phyloP scores from a whole-genome alignment of 1,140 invertebrate species.

The Phthorimaea operculella region DNA sequence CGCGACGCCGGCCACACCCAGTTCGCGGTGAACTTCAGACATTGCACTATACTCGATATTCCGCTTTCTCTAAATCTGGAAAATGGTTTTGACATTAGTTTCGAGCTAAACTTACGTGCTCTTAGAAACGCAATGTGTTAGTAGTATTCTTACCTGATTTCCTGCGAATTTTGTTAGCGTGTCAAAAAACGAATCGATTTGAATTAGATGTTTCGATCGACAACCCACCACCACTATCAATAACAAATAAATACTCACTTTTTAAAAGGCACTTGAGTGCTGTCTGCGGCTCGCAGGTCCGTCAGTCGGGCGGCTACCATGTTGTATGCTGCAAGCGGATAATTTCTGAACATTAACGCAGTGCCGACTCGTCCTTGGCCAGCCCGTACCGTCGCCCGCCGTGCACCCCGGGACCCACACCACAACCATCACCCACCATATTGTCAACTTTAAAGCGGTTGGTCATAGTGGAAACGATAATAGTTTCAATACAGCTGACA shows the following conservation, averaged over 20 bases:
- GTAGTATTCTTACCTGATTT: slow-evolving; percentile 51
- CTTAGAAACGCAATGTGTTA: too few species aligned
- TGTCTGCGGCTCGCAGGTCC: slow-evolving; percentile 84
- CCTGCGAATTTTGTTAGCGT: slow-evolving; percentile 22
- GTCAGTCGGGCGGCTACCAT: slow-evolving; percentile 96
- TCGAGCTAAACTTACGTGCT: too few species aligned
- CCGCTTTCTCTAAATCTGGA: slow-evolving; percentile 89
- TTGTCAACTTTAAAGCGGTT: slow-evolving; percentile 42
- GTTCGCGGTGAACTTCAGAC: slow-evolving; percentile 72
- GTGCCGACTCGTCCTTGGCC: slow-evolving; percentile 40
- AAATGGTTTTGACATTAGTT: neutral
- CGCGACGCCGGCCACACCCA: slow-evolving; percentile 77
- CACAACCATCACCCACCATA: slow-evolving; percentile 42
- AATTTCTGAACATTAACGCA: slow-evolving; percentile 73
- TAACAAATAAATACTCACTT: slow-evolving; percentile 78
- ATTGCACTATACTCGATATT: slow-evolving; percentile 89
- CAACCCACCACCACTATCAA: neutral
- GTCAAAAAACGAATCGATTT: neutral
- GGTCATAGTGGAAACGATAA: too few species aligned
- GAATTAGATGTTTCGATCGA: neutral
- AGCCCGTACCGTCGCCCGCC: slow-evolving; percentile 39
- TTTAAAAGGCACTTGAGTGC: slow-evolving; percentile 97
- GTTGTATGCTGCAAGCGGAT: slow-evolving; percentile 91
- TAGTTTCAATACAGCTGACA: too few species aligned
- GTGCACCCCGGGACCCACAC: slow-evolving; percentile 10